Conservation (phyloP, 2,113 vertebrate species). For the Collichthys lucidus region DNA sequence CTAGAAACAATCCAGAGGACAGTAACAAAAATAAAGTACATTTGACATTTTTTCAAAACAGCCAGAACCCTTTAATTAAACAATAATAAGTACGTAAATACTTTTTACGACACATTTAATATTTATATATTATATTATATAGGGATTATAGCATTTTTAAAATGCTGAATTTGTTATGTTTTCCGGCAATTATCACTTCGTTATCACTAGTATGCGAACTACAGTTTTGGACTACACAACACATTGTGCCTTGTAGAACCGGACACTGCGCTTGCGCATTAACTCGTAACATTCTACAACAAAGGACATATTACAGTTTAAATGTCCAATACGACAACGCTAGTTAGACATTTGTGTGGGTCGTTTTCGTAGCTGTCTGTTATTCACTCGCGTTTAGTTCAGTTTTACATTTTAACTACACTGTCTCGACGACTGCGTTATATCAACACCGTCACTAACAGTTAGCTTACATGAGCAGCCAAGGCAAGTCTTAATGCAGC, state of each 20-base stretch:
- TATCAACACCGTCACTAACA: background rate
- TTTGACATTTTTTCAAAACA: no score
- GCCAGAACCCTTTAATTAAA: background rate
- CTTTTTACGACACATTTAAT: background rate
- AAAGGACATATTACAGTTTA: background rate
- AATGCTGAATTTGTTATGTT: no score
- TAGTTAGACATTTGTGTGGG: fast-evolving
- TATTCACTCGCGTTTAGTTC: fast-evolving
- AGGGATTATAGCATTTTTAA: no score
- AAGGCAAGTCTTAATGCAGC: background rate
- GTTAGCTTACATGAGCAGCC: background rate
- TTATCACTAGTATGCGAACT: background rate
- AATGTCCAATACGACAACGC: fast-evolving
- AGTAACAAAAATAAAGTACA: background rate
- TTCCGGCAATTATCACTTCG: background rate
- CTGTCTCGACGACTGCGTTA: background rate
- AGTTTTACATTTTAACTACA: fast-evolving
- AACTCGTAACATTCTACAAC: slow-evolving; percentile 12
- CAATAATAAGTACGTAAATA: background rate
- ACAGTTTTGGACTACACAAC: background rate
- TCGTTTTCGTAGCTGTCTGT: fast-evolving
- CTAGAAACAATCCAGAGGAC: slow-evolving; percentile 49
- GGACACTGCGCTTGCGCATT: slow-evolving; percentile 50
- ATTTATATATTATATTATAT: no score
- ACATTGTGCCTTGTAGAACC: background rate